Base-by-base conservation (phyloP, 1,140 invertebrate genomes). In the Globodera ellingtonae region DNA sequence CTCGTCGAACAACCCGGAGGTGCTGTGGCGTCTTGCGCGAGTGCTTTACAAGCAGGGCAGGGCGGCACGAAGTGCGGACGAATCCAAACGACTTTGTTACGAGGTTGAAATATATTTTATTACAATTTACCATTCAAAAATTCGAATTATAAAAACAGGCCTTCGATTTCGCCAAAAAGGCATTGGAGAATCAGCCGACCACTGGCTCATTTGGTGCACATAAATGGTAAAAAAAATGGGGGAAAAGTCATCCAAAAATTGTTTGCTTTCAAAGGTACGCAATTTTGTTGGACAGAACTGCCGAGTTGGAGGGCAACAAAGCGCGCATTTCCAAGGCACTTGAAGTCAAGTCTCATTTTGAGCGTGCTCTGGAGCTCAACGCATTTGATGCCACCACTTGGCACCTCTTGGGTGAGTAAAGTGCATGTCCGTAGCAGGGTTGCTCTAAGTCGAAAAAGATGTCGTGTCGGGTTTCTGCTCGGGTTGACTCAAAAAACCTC, bases 21-120 rank as follows among this genome's bases (percentile, higher is more conserved):
- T 88, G 3, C 73, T 88, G 4, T 84, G 78, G 87, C 82, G 87
- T 10, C 69, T 88, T 35, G 88, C 88, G 35, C 80, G 87, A 46
- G 87, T 89, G 9, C 59, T 89, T 15, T 87, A 81, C 72, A 88
- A 88, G 76, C 87, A 87, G 69, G 87, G 76, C 46, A 88, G 89
- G 66, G 50, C 82, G 15, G 44, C 78, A 10, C 80, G 83, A 71
- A 81, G 87, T 69, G 44, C 59, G 21, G 83, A 83, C 15, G 84
- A 89, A 59, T 81, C 81, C 59, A 84, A 88, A 46, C 65, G 80
- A n/a, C 73, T 89, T 62, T 62, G 56, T 62, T 62, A 18, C 18
- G 56, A 62, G 56, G 56, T 62, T 4, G 13, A 35, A 35, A 24
- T 24, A 24, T 24, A 24, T 0, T 24, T 0, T 24, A 24, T 3